Evolutionary conservation across 2,888 invertebrate species (phyloP).

Genomic region (Drosophila gaucha): DNA sequence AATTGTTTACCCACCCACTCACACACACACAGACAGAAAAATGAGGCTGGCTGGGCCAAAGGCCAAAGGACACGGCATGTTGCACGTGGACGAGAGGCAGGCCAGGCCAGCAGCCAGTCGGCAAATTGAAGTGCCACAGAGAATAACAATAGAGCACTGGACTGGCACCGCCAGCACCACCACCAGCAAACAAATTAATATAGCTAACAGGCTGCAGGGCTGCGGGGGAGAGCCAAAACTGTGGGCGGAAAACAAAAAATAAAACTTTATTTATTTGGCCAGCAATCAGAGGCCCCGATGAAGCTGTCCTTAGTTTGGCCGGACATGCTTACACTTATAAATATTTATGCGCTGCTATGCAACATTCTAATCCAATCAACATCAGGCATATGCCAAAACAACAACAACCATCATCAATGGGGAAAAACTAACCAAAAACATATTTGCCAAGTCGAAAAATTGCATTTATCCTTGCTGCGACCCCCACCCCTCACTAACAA

Average conservation of each 20-base stretch:
- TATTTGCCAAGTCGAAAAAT: slow-evolving; percentile 72
- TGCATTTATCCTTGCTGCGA: slow-evolving; percentile 37
- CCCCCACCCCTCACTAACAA: slow-evolving; percentile 33
- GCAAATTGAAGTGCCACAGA: slow-evolving; percentile 53
- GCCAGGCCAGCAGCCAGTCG: slow-evolving; percentile 1
- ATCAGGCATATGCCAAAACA: slow-evolving; percentile 38
- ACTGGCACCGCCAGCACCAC: slow-evolving; percentile 47
- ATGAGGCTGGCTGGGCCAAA: slow-evolving; percentile 42
- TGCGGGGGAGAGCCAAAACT: neutral
- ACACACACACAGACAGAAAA: slow-evolving; percentile 23
- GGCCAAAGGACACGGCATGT: slow-evolving; percentile 33
- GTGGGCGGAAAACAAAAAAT: neutral
- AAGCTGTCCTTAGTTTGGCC: slow-evolving; percentile 5
- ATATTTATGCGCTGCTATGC: slow-evolving; percentile 45
- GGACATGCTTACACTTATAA: slow-evolving; percentile 44
- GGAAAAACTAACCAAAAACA: slow-evolving; percentile 15
- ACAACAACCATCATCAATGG: slow-evolving; percentile 6
- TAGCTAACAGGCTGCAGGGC: slow-evolving; percentile 29
- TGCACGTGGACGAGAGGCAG: slow-evolving; percentile 23
- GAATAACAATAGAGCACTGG: slow-evolving; percentile 47
- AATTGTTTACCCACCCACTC: slow-evolving; percentile 58
- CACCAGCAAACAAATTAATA: slow-evolving; percentile 70
- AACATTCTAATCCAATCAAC: slow-evolving; percentile 71
- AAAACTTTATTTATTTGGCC: slow-evolving; percentile 51
- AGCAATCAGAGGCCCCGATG: slow-evolving; percentile 38